phyloP scores from a whole-genome alignment of 2,113 vertebrate species.

The Protobothrops mucrosquamatus region DNA sequence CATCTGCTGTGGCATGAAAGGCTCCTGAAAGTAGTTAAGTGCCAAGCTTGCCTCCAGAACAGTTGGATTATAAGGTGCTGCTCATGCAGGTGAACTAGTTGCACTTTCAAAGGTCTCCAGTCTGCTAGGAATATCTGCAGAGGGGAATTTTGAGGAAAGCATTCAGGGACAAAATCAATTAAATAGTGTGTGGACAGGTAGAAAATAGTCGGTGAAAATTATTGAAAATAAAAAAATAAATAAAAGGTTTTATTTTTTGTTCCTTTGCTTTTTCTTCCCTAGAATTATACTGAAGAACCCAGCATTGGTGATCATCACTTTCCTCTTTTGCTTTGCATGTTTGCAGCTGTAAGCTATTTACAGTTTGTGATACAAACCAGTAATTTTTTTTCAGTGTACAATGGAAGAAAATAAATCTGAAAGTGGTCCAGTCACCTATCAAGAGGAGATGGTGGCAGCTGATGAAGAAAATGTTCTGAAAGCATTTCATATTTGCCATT shows the following conservation, averaged over 20 bases:
- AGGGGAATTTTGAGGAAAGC: background rate
- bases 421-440: background rate
- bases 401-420: slow-evolving; percentile 38
- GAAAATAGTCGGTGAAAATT: background rate
- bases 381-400: background rate
- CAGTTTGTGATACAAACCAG: slow-evolving; percentile 27
- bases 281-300: slow-evolving; percentile 14
- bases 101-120: background rate
- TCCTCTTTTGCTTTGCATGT: slow-evolving; percentile 22
- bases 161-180: background rate
- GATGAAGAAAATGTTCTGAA: slow-evolving; percentile 24
- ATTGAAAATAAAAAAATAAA: background rate
- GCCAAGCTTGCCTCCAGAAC: background rate
- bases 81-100: background rate
- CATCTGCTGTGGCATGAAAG: background rate
- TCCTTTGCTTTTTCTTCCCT: background rate
- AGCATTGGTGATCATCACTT: slow-evolving; percentile 20
- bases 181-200: background rate
- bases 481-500: slow-evolving; percentile 30
- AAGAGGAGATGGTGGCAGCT: slow-evolving; percentile 24
- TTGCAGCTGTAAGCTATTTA: slow-evolving; percentile 35
- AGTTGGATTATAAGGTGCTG: background rate
- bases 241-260: background rate
- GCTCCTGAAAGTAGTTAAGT: background rate
- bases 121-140: background rate